These are phyloP conservation scores for Trichonephila inaurata DNA, from an alignment of 1,140 invertebrate genomes.

Conservation along the genomic window DNA sequence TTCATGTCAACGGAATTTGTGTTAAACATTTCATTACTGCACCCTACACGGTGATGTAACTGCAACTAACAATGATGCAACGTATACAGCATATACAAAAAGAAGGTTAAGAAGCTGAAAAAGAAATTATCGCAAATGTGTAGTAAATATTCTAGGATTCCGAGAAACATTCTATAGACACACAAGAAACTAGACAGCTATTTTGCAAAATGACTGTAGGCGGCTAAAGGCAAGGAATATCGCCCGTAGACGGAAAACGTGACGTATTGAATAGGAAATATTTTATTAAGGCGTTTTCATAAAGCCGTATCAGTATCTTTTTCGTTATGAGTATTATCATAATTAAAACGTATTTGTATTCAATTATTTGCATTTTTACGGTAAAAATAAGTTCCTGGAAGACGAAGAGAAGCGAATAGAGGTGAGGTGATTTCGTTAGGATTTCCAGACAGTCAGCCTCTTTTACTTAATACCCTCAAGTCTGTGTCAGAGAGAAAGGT, in stretches of 20 bases:
- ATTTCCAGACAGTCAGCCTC: too few species aligned
- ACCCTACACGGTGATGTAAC: neutral
- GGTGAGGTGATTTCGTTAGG: too few species aligned
- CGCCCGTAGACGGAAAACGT: neutral
- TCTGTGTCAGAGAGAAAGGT: too few species aligned
- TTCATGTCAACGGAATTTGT: neutral
- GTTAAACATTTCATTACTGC: neutral
- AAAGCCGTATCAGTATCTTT: neutral
- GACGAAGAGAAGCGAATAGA: too few species aligned
- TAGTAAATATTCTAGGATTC: neutral
- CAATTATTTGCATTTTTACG: neutral
- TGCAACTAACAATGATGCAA: neutral
- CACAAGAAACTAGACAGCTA: neutral
- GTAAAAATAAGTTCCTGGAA: too few species aligned
- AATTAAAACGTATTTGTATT: neutral
- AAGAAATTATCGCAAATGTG: neutral
- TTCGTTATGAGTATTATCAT: neutral
- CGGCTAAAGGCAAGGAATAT: neutral
- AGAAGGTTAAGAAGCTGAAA: neutral
- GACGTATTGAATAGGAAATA: neutral
- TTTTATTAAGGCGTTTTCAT: slow-evolving; percentile 6
- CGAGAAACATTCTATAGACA: neutral
- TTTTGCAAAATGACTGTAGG: neutral
- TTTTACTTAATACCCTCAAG: too few species aligned
- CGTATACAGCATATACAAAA: neutral